Percentiles rank a stretch among this genome's conserved stretches.
Conservation (phyloP, 1,140 invertebrate genomes). For the Danaus melanippus region DNA sequence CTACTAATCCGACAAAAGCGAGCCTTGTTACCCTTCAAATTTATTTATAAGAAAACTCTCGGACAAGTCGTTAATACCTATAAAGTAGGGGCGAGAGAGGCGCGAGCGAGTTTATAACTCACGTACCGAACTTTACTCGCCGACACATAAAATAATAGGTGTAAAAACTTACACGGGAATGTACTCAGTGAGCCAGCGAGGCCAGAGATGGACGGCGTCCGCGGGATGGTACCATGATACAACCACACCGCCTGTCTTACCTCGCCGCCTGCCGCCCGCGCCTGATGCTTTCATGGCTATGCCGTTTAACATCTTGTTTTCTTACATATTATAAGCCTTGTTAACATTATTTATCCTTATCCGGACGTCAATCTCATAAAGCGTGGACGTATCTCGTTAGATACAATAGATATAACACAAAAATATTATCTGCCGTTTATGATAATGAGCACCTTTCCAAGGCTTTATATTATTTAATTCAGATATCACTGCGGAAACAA, state of each 20-base stretch:
- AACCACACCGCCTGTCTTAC: conserved; percentile 1
- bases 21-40: conserved; percentile 72
- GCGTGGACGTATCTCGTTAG: conserved; percentile 28
- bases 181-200: conserved; percentile 66
- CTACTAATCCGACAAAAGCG: conserved; percentile 72
- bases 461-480: conserved; percentile 68
- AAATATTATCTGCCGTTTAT: conserved; percentile 69
- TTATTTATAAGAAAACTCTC: conserved; percentile 73
- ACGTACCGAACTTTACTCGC: conserved; percentile 72
- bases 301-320: not conserved
- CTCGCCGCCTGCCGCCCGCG: conserved; percentile 10
- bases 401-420: conserved; percentile 48
- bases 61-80: conserved; percentile 72
- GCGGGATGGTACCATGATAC: conserved; percentile 4
- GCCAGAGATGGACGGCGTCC: conserved; percentile 55
- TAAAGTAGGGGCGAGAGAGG: conserved; percentile 71
- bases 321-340: conserved; percentile 2
- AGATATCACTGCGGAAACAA: conserved; percentile 72
- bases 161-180: conserved; percentile 72
- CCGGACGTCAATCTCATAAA: too few species aligned
- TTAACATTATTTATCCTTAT: not conserved
- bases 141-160: conserved; percentile 73
- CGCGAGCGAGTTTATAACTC: conserved; percentile 71
- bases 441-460: conserved; percentile 69
- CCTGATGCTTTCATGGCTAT: not conserved